These are phyloP conservation scores for Caenorhabditis becei DNA, from an alignment of 2,888 invertebrate species.

Conservation along the genomic window DNA sequence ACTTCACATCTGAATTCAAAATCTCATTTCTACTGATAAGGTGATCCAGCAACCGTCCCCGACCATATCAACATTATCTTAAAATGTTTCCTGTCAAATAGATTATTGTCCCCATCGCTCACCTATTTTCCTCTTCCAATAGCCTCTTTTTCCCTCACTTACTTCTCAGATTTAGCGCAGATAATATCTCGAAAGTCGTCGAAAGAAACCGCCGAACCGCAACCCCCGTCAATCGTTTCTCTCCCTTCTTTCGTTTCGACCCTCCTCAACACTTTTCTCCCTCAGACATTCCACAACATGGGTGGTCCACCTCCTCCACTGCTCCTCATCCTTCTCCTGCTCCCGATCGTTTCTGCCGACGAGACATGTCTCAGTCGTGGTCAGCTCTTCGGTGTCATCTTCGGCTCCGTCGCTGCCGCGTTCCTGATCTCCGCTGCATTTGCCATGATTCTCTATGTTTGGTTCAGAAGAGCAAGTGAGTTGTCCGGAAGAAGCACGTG, in stretches of 20 bases:
- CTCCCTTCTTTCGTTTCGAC: conserved; percentile 19
- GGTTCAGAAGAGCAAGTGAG: conserved; percentile 55
- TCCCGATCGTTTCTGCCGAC: conserved; percentile 13
- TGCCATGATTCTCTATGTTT: conserved; percentile 72
- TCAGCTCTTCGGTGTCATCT: conserved; percentile 76
- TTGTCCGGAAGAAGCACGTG: not conserved
- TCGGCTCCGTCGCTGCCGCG: conserved; percentile 78
- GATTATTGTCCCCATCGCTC: not conserved
- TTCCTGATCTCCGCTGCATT: conserved; percentile 73
- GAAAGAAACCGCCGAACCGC: conserved; percentile 54
- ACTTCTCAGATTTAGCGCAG: conserved; percentile 41
- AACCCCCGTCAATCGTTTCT: conserved; percentile 38
- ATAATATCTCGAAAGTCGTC: conserved; percentile 54
- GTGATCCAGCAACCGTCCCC: too few relatives aligned
- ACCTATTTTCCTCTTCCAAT: conserved; percentile 3
- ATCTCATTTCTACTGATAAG: too few relatives aligned
- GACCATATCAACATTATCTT: too few relatives aligned
- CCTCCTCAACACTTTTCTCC: conserved; percentile 14
- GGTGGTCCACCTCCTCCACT: conserved; percentile 24
- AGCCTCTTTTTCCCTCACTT: conserved; percentile 24
- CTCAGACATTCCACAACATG: conserved; percentile 26
- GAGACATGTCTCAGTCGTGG: conserved; percentile 66
- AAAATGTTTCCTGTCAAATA: too few relatives aligned
- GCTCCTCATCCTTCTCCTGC: conserved; percentile 12
- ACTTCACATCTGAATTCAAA: not conserved